Evolutionary conservation across 2,888 invertebrate genomes (phyloP).

Genomic region (Cheilosia pagana): DNA sequence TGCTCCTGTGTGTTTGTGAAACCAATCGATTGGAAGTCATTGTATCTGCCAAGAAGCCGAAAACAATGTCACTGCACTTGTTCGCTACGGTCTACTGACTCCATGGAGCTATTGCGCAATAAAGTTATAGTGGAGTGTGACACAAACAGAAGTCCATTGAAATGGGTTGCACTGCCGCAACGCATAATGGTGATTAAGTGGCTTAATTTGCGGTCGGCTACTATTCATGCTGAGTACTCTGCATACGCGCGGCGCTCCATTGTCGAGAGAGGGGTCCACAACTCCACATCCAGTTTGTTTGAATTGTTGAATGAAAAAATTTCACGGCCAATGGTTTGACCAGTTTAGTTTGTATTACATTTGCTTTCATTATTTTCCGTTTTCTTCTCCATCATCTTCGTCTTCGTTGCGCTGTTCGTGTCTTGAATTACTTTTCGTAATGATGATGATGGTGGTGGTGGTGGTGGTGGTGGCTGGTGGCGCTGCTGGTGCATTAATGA

Average conservation of each 20-base stretch:
- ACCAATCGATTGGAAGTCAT: conserved; percentile 64
- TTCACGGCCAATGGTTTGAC: conserved; percentile 70
- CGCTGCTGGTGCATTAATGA: conserved; percentile 66
- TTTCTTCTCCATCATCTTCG: neutral
- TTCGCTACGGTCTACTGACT: conserved; percentile 61
- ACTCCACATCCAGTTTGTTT: conserved; percentile 22
- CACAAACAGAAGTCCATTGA: conserved; percentile 34
- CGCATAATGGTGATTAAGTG: conserved; percentile 67
- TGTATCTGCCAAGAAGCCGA: conserved; percentile 27
- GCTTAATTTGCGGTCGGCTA: conserved; percentile 72
- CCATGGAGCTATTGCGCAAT: conserved; percentile 56
- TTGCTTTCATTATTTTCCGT: conserved; percentile 25
- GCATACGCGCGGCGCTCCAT: conserved; percentile 33
- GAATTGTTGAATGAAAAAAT: conserved; percentile 59
- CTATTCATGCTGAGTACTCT: conserved; percentile 5
- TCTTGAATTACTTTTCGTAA: conserved; percentile 50
- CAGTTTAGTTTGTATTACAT: conserved; percentile 53
- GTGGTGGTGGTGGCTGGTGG: conserved; percentile 56
- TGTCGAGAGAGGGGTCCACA: neutral
- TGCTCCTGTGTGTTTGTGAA: conserved; percentile 11
- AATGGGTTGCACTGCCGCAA: conserved; percentile 47
- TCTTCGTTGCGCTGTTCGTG: conserved; percentile 46
- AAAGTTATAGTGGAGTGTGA: conserved; percentile 25
- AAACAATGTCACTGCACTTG: conserved; percentile 65
- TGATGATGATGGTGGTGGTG: conserved; percentile 47